Conservation (phyloP, 2,888 invertebrate genomes). For the Argyresthia albistria region DNA sequence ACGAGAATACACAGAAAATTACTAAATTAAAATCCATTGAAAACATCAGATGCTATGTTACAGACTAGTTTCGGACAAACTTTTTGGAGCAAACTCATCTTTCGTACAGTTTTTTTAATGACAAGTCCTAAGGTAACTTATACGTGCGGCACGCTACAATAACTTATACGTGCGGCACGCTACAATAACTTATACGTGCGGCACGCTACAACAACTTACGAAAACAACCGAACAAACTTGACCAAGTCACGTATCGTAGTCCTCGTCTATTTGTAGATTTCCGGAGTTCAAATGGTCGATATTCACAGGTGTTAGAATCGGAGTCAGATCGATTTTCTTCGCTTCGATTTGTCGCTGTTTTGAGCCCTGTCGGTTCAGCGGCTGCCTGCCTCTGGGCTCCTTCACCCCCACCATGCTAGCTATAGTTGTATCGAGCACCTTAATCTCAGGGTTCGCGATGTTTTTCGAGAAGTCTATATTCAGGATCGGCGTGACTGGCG, state of each 20-base stretch:
- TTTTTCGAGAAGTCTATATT: constrained; percentile 61
- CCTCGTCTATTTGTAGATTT: constrained; percentile 62
- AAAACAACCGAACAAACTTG: constrained; percentile 31
- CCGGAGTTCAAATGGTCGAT: constrained; percentile 53
- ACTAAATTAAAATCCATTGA: no score
- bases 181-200: no score
- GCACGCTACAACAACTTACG: constrained; percentile 4
- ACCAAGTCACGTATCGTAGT: constrained; percentile 65
- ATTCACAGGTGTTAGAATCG: constrained; percentile 25
- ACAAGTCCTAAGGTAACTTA: no score
- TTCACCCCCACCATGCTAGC: constrained; percentile 22
- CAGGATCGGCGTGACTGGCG: constrained; percentile 37
- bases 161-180: no score
- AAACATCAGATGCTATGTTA: no score
- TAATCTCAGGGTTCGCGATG: constrained; percentile 48
- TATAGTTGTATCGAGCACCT: constrained; percentile 39
- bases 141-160: no score
- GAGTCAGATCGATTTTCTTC: constrained; percentile 34
- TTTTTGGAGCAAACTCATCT: no score
- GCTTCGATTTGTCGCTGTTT: constrained; percentile 30
- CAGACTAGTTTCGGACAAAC: no score
- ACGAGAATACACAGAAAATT: no score
- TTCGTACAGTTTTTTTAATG: no score
- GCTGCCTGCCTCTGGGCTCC: constrained; percentile 14
- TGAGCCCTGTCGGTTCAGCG: constrained; percentile 39